Conservation (phyloP, 1,140 invertebrate species). For the Heliothis virescens region DNA sequence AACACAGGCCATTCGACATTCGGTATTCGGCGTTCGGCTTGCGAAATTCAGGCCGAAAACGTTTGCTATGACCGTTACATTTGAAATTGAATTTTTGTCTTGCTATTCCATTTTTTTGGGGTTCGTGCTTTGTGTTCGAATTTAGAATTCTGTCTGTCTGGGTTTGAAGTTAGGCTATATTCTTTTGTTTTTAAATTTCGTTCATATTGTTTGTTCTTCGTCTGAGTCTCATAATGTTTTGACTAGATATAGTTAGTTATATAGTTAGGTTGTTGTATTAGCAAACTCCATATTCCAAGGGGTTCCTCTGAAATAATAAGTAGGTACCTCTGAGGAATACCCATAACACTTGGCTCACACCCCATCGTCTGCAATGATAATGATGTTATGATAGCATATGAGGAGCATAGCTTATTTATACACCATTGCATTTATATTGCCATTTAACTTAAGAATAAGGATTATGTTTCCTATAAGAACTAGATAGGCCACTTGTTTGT, state of each 20-base stretch:
- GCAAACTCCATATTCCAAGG: not conserved
- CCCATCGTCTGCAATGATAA: not conserved
- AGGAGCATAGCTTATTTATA: not conserved
- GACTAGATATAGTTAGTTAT: too few species aligned
- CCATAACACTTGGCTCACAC: not conserved
- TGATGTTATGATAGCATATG: not conserved
- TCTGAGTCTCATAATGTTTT: too few species aligned
- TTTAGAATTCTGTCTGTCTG: not conserved
- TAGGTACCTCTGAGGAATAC: not conserved
- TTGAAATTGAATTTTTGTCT: constrained; percentile 25
- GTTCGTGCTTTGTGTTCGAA: not conserved
- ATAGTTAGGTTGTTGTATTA: too few species aligned
- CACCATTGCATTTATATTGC: not conserved
- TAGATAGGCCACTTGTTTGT: not conserved
- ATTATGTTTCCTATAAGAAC: not conserved
- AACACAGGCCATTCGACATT: constrained; percentile 30
- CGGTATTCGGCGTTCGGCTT: constrained; percentile 27
- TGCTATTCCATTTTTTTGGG: not conserved
- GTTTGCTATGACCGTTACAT: constrained; percentile 24
- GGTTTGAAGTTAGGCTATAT: not conserved
- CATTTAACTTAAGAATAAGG: not conserved
- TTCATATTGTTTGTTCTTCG: not conserved
- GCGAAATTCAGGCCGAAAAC: constrained; percentile 23
- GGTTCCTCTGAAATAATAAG: not conserved
- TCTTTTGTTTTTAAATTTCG: not conserved